Conservation (phyloP, 2,113 vertebrate genomes). For the Eidolon helvum region DNA sequence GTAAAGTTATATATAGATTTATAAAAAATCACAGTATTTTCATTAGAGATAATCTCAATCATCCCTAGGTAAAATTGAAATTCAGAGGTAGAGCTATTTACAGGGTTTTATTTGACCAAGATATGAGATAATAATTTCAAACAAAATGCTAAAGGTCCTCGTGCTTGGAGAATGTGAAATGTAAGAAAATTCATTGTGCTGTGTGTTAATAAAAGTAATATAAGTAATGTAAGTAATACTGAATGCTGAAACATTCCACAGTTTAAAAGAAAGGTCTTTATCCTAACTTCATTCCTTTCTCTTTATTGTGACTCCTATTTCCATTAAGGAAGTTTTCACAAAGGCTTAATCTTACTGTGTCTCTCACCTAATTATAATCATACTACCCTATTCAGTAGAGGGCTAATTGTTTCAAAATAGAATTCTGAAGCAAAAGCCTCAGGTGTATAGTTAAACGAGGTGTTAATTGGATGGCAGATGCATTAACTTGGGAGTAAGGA, state of each 20-base stretch:
- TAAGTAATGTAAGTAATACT: neutral
- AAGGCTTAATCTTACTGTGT: constrained; percentile 4
- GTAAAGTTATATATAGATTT: neutral
- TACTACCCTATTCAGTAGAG: neutral
- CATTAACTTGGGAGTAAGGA: neutral
- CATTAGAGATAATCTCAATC: neutral
- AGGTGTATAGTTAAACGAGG: constrained; percentile 58
- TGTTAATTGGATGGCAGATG: constrained; percentile 64
- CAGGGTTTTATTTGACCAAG: neutral
- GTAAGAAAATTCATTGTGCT: neutral
- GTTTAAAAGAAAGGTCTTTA: neutral
- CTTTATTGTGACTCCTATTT: neutral
- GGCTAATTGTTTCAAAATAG: constrained; percentile 70
- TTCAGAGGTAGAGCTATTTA: neutral
- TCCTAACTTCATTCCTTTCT: neutral
- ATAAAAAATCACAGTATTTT: neutral
- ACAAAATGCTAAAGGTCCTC: neutral
- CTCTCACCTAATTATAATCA: constrained; percentile 59
- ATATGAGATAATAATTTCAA: constrained; percentile 13
- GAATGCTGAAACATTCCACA: neutral
- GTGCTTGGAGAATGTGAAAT: neutral
- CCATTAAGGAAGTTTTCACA: neutral
- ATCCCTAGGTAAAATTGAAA: neutral
- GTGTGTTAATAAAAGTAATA: neutral
- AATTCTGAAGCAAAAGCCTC: constrained; percentile 29